phyloP scores from a whole-genome alignment of 2,113 vertebrate species.

The Cephalophus harveyi region DNA sequence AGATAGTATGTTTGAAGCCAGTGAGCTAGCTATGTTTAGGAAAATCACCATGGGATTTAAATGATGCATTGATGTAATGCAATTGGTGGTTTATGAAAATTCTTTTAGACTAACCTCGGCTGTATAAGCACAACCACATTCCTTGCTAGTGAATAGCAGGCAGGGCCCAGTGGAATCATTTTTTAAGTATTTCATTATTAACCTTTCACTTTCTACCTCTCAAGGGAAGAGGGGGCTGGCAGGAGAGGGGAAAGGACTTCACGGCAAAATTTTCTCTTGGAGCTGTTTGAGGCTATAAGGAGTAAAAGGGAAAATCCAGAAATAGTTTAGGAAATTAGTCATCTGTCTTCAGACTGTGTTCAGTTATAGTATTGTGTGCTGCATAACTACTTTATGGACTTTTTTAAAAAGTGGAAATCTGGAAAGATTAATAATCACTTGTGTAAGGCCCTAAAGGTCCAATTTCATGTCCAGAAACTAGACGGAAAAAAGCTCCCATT shows the following conservation, averaged over 20 bases:
- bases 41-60: constrained; percentile 77
- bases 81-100: constrained; percentile 75
- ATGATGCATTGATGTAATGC: constrained; percentile 74
- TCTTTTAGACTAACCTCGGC: constrained; percentile 68
- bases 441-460: not conserved
- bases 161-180: not conserved
- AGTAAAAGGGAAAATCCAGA: constrained; percentile 34
- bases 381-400: not conserved
- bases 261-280: not conserved
- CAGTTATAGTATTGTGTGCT: not conserved
- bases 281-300: not conserved
- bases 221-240: accelerated
- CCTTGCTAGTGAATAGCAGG: not conserved
- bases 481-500: not conserved
- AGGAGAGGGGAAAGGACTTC: not conserved
- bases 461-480: not conserved
- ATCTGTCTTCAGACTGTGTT: constrained; percentile 6
- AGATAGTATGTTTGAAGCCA: constrained; percentile 74
- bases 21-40: constrained; percentile 73
- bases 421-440: not conserved
- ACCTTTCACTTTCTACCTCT: constrained; percentile 34
- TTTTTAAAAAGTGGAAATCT: constrained; percentile 6
- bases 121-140: constrained; percentile 46
- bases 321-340: constrained; percentile 49
- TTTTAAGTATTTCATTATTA: not conserved